Evolutionary conservation across 1,140 invertebrate genomes (phyloP).

Genomic region (Drosophila jambulina): DNA sequence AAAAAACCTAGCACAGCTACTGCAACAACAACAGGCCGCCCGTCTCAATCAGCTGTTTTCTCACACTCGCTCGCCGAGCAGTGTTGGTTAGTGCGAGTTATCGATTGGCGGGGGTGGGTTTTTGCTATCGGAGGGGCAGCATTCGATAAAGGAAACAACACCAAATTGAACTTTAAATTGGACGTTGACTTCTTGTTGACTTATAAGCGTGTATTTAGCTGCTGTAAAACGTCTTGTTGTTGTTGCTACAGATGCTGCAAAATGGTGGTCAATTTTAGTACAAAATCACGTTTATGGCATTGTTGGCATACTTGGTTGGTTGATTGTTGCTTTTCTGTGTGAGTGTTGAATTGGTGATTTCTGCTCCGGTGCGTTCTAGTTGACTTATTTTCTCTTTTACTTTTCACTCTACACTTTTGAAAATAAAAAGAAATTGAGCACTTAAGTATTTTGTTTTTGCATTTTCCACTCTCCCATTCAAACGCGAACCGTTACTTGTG

Average conservation of each 20-base stretch:
- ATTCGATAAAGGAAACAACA: constrained; percentile 57
- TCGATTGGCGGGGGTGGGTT: constrained; percentile 27
- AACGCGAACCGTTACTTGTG: constrained; percentile 13
- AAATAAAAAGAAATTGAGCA: constrained; percentile 23
- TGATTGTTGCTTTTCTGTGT: constrained; percentile 52
- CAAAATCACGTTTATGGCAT: constrained; percentile 46
- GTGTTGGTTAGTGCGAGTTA: constrained; percentile 63
- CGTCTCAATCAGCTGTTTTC: constrained; percentile 67
- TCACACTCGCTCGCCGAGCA: constrained; percentile 42
- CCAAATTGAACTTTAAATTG: constrained; percentile 36
- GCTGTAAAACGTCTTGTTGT: constrained; percentile 24
- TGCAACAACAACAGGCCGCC: constrained; percentile 41
- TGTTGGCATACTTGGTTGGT: constrained; percentile 61
- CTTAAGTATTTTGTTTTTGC: constrained; percentile 25
- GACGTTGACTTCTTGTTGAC: constrained; percentile 32
- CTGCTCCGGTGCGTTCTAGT: constrained; percentile 40
- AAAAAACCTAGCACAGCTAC: constrained; percentile 28
- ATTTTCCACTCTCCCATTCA: constrained; percentile 42
- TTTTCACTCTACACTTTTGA: constrained; percentile 55
- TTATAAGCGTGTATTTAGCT: not conserved
- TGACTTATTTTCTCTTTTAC: constrained; percentile 43
- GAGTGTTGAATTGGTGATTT: constrained; percentile 35
- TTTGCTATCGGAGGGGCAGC: constrained; percentile 21
- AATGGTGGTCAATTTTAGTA: constrained; percentile 59
- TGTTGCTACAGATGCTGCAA: constrained; percentile 51